Conservation (phyloP, 2,113 vertebrate species). For the Jacana jacana region DNA sequence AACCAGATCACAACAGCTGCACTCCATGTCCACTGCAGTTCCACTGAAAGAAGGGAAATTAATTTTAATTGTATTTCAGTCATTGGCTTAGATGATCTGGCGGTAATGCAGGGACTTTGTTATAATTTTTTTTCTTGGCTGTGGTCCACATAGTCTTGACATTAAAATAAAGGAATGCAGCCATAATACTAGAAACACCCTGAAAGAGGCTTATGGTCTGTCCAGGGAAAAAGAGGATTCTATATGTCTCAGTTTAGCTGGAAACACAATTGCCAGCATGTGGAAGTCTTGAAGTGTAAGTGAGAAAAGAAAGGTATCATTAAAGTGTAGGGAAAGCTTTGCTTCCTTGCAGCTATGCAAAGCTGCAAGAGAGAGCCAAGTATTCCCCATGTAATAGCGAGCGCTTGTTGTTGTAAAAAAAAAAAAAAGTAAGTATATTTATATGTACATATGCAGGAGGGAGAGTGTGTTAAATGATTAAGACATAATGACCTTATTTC, state of each 20-base stretch:
- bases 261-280: slow-evolving; percentile 47
- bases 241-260: slow-evolving; percentile 55
- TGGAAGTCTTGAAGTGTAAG: slow-evolving; percentile 55
- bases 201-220: slow-evolving; percentile 35
- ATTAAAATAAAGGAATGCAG: slow-evolving; percentile 67
- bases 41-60: slow-evolving; percentile 53
- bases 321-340: slow-evolving; percentile 22
- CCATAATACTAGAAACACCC: slow-evolving; percentile 55
- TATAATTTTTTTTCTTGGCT: slow-evolving; percentile 66
- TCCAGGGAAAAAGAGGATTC: slow-evolving; percentile 36
- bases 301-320: slow-evolving; percentile 61
- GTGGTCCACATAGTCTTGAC: slow-evolving; percentile 51
- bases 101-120: neutral
- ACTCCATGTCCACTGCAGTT: slow-evolving; percentile 6
- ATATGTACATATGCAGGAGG: neutral
- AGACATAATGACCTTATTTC: slow-evolving; percentile 48
- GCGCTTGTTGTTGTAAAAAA: slow-evolving; percentile 27
- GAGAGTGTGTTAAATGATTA: slow-evolving; percentile 4
- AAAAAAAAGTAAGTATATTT: neutral
- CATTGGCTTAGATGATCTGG: slow-evolving; percentile 66
- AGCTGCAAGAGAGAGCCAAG: slow-evolving; percentile 24
- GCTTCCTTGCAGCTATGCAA: slow-evolving; percentile 52
- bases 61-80: slow-evolving; percentile 71
- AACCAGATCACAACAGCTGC: slow-evolving; percentile 54
- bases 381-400: slow-evolving; percentile 48